Conservation (phyloP, 2,797 vertebrate genomes). For the Sebastes umbrosus region DNA sequence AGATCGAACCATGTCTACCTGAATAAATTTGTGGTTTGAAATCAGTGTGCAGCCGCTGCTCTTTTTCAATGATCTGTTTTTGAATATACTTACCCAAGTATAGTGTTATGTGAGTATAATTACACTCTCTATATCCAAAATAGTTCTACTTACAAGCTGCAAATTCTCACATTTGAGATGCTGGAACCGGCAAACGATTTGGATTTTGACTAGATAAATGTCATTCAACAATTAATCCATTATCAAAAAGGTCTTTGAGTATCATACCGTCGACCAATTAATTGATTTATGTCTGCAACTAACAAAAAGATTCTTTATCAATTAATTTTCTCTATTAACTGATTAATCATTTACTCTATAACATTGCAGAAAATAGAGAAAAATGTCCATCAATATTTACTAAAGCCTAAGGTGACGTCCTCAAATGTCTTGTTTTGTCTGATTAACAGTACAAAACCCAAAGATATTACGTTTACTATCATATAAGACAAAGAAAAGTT, state of each 20-base stretch:
- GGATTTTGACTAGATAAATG: not conserved
- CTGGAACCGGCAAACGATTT: not conserved
- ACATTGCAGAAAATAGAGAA: not conserved
- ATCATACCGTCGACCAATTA: not conserved
- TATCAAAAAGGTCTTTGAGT: not conserved
- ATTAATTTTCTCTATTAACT: not conserved
- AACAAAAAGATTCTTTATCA: not conserved
- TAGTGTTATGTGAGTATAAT: not conserved
- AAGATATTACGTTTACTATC: not conserved
- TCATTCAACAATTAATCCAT: fast-evolving
- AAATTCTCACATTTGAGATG: not conserved
- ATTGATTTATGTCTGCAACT: not conserved
- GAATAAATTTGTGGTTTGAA: not conserved
- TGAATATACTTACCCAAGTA: not conserved
- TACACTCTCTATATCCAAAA: not conserved
- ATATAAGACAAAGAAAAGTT: not conserved
- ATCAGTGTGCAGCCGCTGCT: not conserved
- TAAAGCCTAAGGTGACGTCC: not conserved
- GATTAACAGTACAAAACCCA: not conserved
- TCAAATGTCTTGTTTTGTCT: not conserved
- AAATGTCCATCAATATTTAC: not conserved
- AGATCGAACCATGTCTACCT: not conserved
- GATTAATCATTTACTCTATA: not conserved
- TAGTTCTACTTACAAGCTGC: not conserved
- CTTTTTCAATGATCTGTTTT: not conserved